Conservation (phyloP, 2,888 invertebrate genomes). For the Bruchidius siliquastri region DNA sequence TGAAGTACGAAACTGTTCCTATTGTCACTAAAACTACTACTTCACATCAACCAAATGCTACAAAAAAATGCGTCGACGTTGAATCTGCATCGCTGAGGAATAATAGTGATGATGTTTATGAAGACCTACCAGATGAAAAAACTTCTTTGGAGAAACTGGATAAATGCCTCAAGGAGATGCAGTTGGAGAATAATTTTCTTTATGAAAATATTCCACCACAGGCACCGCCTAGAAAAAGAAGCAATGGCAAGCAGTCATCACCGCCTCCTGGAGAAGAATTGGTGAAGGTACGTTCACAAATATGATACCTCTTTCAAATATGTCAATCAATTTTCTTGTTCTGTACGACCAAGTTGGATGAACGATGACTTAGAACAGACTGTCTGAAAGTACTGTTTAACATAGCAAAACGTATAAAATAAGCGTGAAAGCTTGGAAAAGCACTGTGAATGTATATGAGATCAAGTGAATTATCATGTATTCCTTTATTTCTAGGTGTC, state of each 20-base stretch:
- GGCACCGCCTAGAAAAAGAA: constrained; percentile 45
- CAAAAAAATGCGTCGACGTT: not conserved
- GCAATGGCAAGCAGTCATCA: constrained; percentile 35
- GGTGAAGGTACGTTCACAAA: not conserved
- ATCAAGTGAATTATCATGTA: no score
- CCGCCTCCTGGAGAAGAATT: constrained; percentile 25
- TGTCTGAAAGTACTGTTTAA: no score
- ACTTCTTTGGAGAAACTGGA: constrained; percentile 15
- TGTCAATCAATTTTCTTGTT: constrained; percentile 6
- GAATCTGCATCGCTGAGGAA: not conserved
- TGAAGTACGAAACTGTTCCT: not conserved
- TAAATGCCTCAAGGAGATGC: constrained; percentile 9
- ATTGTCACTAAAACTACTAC: not conserved
- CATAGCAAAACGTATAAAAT: no score
- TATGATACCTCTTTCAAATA: no score
- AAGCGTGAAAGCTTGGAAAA: no score
- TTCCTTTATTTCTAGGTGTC: not conserved
- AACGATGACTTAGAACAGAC: no score
- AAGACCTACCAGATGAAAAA: constrained; percentile 8
- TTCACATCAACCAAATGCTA: not conserved
- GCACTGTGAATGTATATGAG: no score
- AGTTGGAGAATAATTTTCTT: not conserved
- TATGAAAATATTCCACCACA: constrained; percentile 32
- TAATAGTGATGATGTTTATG: not conserved
- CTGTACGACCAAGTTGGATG: no score